Evolutionary conservation across 2,797 vertebrate genomes (phyloP), one percentile per base, ranked within the genome.

Genomic region (Cynodonichthys magdalenae): DNA sequence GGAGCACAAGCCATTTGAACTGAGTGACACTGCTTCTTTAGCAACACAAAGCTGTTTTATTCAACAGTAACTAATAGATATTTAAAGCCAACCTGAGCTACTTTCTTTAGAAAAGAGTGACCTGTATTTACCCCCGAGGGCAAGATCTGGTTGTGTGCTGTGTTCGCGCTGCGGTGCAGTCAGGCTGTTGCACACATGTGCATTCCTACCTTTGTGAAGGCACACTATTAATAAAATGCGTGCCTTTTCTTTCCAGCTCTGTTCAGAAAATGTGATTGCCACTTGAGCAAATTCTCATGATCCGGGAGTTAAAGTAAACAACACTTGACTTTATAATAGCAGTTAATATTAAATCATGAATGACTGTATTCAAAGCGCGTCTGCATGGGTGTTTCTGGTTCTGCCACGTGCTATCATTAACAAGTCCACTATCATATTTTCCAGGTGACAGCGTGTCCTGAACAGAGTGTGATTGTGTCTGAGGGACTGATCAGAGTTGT

Each of bases 381-480:
- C 29, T 19, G 31, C 31, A 24, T 55, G 44, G 15, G 19, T 50
- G 4, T 57, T 56, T 61, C 29, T 65, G 18, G n/a, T 14, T 17
- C 15, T 53, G 20, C 36, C 44, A 2, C 54, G 31, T 47, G 52
- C 53, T 27, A 46, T 24, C 2, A 24, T 61, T 60, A 54, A 56
- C 20, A 51, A 71, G 71, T 24, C 51, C 53, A 55, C 57, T 19
- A 15, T 24, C 75, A 82, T 85, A 78, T 71, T 88, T 89, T 87
- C 86, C 85, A 79, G 66, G 66, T 82, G 74, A 86, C 74, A 79
- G 53, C 36, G 76, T 58, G 81, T 81, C 69, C 69, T 74, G 34
- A 8, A 68, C 59, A 53, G 15, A 15, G 31, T 47, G n/a, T 14
- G 44, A 28, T 49, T 66, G 59, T 52, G 67, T 71, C 47, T 68